Percentiles rank a stretch among this genome's conserved stretches.
phyloP scores from a whole-genome alignment of 2,113 vertebrate species.

The Parus major region DNA sequence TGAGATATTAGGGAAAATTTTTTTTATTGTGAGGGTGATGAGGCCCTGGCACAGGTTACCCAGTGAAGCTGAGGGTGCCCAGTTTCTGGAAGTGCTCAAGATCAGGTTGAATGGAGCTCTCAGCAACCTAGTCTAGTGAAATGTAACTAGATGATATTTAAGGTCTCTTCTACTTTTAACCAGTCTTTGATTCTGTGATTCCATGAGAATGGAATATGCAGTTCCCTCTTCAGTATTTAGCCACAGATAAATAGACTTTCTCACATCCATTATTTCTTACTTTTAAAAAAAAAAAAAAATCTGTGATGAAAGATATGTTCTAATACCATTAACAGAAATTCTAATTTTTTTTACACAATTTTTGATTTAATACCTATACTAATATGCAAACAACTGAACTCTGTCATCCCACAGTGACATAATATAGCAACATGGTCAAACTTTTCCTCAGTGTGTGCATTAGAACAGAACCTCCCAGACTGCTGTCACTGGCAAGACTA shows the following conservation, averaged over 20 bases:
- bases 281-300: background rate
- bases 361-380: background rate
- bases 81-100: too few species aligned
- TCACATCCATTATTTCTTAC: background rate
- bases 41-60: background rate
- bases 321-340: background rate
- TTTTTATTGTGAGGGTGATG: background rate
- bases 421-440: background rate
- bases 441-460: background rate
- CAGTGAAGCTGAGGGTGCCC: background rate
- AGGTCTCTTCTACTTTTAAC: background rate
- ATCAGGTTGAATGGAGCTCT: background rate
- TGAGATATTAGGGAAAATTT: background rate
- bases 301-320: background rate
- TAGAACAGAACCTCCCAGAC: background rate
- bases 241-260: background rate
- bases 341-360: fast-evolving
- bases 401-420: background rate
- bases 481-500: background rate
- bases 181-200: background rate
- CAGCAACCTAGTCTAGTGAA: background rate
- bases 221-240: background rate
- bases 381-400: background rate
- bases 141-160: background rate
- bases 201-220: background rate